These are phyloP conservation scores for Papilio machaon DNA, from an alignment of 1,140 invertebrate genomes.

Conservation along the genomic window DNA sequence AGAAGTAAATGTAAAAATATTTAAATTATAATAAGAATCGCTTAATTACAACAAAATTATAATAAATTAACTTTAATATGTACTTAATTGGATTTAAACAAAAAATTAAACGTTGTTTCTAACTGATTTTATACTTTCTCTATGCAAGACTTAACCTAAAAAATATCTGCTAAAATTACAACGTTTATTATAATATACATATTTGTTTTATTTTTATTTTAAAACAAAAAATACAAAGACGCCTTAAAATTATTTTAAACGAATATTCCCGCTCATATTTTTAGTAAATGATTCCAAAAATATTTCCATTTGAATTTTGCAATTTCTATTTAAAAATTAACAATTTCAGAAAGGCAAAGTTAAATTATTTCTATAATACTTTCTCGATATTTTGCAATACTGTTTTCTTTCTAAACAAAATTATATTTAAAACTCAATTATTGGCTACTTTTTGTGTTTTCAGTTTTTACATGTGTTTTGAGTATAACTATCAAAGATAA, in stretches of 20 bases:
- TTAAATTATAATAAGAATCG: not conserved
- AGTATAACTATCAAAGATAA: constrained; percentile 24
- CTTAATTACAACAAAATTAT: constrained; percentile 40
- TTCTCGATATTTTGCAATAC: constrained; percentile 21
- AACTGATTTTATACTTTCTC: not conserved
- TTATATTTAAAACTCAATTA: constrained; percentile 7
- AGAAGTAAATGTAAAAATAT: not conserved
- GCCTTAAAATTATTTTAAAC: not conserved
- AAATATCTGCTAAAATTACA: not conserved
- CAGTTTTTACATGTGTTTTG: not conserved
- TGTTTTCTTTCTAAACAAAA: constrained; percentile 21
- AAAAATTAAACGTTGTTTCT: not conserved
- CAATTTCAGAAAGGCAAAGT: not conserved
- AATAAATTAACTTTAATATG: constrained; percentile 48
- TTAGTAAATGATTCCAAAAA: not conserved
- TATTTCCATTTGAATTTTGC: not conserved
- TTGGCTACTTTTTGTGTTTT: not conserved
- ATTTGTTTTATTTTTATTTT: not conserved
- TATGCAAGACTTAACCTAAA: not conserved
- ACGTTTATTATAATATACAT: not conserved
- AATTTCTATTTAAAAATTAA: not conserved
- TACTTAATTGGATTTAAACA: not conserved
- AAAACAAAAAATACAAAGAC: not conserved
- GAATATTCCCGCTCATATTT: not conserved
- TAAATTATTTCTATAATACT: not conserved